A percentile compares a stretch with the other conserved stretches of the same genome.
Evolutionary conservation across 2,797 vertebrate genomes (phyloP).

Genomic region (Clarias pachynema): DNA sequence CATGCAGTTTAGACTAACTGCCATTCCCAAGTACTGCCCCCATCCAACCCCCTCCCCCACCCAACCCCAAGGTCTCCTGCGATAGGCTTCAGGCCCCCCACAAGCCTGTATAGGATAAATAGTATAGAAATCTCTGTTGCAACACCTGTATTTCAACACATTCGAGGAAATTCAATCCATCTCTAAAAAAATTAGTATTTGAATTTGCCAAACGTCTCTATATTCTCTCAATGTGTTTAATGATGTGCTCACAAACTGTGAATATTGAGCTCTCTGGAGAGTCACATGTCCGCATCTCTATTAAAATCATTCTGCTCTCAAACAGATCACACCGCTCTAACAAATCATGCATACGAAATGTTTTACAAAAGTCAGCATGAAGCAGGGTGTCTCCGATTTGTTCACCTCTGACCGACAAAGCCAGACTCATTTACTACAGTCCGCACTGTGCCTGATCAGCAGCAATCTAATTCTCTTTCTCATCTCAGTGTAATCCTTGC

Average conservation of each 20-base stretch:
- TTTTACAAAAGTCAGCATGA: not conserved
- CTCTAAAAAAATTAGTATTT: not conserved
- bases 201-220: not conserved
- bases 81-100: too few species aligned
- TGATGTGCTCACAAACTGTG: not conserved
- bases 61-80: too few species aligned
- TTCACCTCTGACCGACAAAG: not conserved
- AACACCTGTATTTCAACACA: too few species aligned
- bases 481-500: slow-evolving; percentile 55
- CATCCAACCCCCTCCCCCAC: too few species aligned
- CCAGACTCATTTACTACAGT: not conserved
- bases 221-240: not conserved
- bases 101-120: too few species aligned
- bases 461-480: slow-evolving; percentile 50
- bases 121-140: too few species aligned
- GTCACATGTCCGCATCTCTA: not conserved
- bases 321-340: not conserved
- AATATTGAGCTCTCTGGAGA: not conserved
- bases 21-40: too few species aligned
- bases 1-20: too few species aligned
- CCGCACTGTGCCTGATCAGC: slow-evolving; percentile 22
- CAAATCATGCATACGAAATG: not conserved
- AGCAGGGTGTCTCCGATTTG: not conserved
- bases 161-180: too few species aligned
- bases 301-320: not conserved